Percentiles rank a stretch among this genome's conserved stretches.
phyloP scores from a whole-genome alignment of 1,140 invertebrate species.

The Trichomalopsis sarcophagae region DNA sequence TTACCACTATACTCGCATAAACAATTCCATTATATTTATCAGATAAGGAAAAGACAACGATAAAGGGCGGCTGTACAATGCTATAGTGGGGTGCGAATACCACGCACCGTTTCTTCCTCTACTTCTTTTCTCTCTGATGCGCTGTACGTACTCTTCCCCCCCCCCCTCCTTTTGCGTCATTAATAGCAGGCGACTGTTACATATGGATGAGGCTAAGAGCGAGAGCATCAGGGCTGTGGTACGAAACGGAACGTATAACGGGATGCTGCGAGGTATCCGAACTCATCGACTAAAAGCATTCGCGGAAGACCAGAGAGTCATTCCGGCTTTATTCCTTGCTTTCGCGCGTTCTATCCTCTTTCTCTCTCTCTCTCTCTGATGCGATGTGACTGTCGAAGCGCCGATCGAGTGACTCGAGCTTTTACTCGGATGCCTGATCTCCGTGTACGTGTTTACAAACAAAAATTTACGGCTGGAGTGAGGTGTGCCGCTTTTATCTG shows the following conservation, averaged over 20 bases:
- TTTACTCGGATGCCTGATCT: not conserved
- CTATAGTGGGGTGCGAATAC: conserved; percentile 4
- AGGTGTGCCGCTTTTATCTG: not conserved
- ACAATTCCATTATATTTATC: conserved; percentile 71
- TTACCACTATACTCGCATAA: conserved; percentile 54
- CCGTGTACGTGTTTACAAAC: conserved; percentile 31
- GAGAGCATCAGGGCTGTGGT: conserved; percentile 54
- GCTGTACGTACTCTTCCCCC: conserved; percentile 51
- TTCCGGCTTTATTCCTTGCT: conserved; percentile 64
- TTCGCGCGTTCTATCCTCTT: conserved; percentile 26
- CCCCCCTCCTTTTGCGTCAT: conserved; percentile 65
- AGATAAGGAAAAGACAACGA: conserved; percentile 68
- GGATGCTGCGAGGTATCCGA: conserved; percentile 66
- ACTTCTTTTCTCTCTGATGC: conserved; percentile 40
- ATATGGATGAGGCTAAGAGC: conserved; percentile 71
- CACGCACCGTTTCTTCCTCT: conserved; percentile 50
- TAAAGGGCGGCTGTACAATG: conserved; percentile 63
- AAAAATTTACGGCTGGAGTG: conserved; percentile 6
- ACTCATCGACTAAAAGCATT: conserved; percentile 76
- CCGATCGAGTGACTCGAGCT: not conserved
- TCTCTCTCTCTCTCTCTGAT: not conserved
- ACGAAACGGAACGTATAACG: conserved; percentile 67
- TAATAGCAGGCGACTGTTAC: conserved; percentile 75
- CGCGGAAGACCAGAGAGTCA: conserved; percentile 66
- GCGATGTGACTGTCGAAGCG: not conserved